A percentile compares a stretch with the other conserved stretches of the same genome.
Conservation (phyloP, 2,113 vertebrate species). For the Equus przewalskii region DNA sequence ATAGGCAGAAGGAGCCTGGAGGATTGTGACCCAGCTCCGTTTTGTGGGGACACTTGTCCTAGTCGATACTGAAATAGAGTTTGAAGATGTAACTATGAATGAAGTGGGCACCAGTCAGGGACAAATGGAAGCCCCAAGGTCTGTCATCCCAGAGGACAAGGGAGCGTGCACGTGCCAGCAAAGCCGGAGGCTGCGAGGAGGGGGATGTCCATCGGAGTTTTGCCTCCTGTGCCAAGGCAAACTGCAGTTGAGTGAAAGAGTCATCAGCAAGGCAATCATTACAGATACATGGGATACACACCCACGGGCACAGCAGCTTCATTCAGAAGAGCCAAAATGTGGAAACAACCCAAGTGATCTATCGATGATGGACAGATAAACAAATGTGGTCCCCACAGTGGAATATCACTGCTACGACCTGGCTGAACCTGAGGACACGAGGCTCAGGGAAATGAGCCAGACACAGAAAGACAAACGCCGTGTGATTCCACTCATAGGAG, state of each 20-base stretch:
- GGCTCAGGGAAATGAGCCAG: too few species aligned
- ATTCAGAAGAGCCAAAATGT: not conserved
- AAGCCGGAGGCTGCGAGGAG: not conserved
- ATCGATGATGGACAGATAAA: not conserved
- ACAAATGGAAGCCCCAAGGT: not conserved
- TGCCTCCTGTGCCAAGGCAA: not conserved
- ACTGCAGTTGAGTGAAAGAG: not conserved
- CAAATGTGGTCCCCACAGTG: too few species aligned
- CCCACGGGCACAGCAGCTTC: not conserved
- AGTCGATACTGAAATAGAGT: too few species aligned
- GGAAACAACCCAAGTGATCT: not conserved
- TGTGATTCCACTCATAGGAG: rapidly evolving
- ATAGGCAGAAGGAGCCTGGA: too few species aligned
- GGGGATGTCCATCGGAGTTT: rapidly evolving
- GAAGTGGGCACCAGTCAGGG: not conserved
- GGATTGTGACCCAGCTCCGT: not conserved
- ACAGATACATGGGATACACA: not conserved
- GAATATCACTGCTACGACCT: not conserved
- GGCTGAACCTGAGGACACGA: not conserved
- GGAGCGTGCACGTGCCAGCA: not conserved
- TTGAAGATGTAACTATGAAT: not conserved
- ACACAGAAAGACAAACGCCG: not conserved
- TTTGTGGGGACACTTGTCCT: not conserved
- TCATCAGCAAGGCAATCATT: rapidly evolving
- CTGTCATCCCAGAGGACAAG: not conserved